A percentile compares a stretch with the other conserved stretches of the same genome.
Conservation (phyloP, 1,140 invertebrate genomes). For the Callitettix versicolor region DNA sequence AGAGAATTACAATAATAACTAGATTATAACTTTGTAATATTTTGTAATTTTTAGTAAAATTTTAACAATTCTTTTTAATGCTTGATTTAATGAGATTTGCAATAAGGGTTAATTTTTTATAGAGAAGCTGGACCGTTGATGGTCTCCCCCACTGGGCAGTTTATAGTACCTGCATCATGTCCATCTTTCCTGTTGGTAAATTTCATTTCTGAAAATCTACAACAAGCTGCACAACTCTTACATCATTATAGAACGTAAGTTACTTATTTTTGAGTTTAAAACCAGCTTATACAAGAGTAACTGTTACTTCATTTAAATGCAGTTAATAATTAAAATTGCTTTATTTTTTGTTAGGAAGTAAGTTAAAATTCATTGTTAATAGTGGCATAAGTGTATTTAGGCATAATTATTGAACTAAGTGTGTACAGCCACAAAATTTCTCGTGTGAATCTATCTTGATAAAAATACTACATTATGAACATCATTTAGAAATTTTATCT, state of each 20-base stretch:
- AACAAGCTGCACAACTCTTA: constrained; percentile 55
- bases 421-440: too few species aligned
- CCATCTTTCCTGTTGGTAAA: constrained; percentile 72
- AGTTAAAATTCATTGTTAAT: too few species aligned
- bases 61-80: too few species aligned
- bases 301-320: neutral
- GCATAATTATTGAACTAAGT: too few species aligned
- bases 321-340: constrained; percentile 1
- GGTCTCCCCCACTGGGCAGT: constrained; percentile 86
- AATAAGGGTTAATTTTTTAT: constrained; percentile 14
- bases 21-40: too few species aligned
- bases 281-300: neutral
- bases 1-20: too few species aligned
- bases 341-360: too few species aligned
- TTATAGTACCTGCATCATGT: constrained; percentile 82
- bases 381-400: constrained; percentile 20
- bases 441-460: too few species aligned
- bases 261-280: neutral
- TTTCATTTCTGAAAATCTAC: constrained; percentile 69
- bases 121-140: constrained; percentile 83
- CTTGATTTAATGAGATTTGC: too few species aligned
- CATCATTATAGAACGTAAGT: constrained; percentile 64
- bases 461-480: too few species aligned
- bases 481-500: too few species aligned
- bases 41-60: too few species aligned